phyloP scores from a whole-genome alignment of 2,113 vertebrate species.

The Heliornis fulica region DNA sequence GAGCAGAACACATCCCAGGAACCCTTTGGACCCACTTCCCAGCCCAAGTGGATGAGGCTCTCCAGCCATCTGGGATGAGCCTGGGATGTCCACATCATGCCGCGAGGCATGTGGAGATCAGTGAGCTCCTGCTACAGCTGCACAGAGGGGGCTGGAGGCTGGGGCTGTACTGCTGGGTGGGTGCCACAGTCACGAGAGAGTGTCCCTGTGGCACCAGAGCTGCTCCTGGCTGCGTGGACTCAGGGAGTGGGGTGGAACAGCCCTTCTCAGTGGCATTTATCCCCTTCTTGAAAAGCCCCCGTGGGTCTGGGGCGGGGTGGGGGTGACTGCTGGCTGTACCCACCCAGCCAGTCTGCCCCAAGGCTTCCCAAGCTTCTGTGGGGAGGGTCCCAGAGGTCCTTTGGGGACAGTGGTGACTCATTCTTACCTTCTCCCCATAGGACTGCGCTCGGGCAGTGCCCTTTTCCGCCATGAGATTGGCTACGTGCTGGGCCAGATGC shows the following conservation, averaged over 20 bases:
- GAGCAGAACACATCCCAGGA: neutral
- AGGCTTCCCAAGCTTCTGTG: too few relatives aligned
- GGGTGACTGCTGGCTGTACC: accelerated
- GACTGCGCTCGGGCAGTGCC: conserved; percentile 82
- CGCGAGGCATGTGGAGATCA: accelerated
- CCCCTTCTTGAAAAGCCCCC: neutral
- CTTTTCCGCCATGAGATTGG: conserved; percentile 94
- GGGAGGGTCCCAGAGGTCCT: accelerated
- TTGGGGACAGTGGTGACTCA: accelerated
- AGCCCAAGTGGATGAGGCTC: accelerated
- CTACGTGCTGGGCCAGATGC: conserved; percentile 93
- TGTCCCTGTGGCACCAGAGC: accelerated
- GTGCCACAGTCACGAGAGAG: neutral
- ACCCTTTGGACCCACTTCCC: accelerated
- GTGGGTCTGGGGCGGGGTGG: neutral
- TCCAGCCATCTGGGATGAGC: accelerated
- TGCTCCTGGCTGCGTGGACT: accelerated
- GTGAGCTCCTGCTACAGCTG: neutral
- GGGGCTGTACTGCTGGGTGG: too few relatives aligned
- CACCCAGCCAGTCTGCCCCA: too few relatives aligned
- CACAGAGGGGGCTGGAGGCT: accelerated
- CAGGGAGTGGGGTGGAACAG: neutral
- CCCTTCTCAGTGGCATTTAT: neutral
- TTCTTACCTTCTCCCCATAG: conserved; percentile 14
- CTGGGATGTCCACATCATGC: accelerated